Base-by-base conservation (phyloP, 2,888 invertebrate species). In the Nyleta sp. region DNA sequence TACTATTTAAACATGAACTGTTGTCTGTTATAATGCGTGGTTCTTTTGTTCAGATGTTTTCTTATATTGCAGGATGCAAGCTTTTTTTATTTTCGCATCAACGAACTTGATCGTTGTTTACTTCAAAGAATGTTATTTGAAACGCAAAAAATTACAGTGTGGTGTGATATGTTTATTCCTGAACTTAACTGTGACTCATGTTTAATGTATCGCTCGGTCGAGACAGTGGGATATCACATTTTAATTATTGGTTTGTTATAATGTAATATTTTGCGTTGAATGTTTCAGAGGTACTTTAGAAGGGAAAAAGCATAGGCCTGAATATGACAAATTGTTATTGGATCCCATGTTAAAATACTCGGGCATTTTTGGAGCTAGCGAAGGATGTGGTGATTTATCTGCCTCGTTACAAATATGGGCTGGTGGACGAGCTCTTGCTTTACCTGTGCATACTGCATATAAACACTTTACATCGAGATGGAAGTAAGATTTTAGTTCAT, bases 331-430 rank as follows among this genome's bases (percentile, higher is more conserved):
- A 87, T 91, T 99, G 2, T 92, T 98, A 0, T 93, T 94, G 18
- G 96, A 98, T 88, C 98, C 98, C 0, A 95, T 97, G 93, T 92
- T 98, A 59, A 96, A 97, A 86, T 98, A 96, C 91, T 97, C 97
- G 0, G 98, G 98, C 0, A 91, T 97, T 1, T 97, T 96, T 88
- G 95, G 96, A 80, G 95, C 96, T 73, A 94, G 94, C 31, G 96
- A 95, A 89, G 87, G 87, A 53, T 83, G 86, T 73, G 96, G 98
- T 0, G 97, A 99, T 88, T 92, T 99, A 81, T 95, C 95, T 90
- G 97, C 98, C 8, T 95, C 96, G 0, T 94, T 97, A 84, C 96
- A 98, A 91, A 93, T 98, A 10, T 95, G 94, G 89, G 95, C 96
- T 79, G 95, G 96, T 87, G 95, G 95, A 55, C 93, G 94, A 60